Evolutionary conservation across 2,797 vertebrate species (phyloP), one percentile per base, ranked within the genome.

Genomic region (Helicolenus hilgendorfi): DNA sequence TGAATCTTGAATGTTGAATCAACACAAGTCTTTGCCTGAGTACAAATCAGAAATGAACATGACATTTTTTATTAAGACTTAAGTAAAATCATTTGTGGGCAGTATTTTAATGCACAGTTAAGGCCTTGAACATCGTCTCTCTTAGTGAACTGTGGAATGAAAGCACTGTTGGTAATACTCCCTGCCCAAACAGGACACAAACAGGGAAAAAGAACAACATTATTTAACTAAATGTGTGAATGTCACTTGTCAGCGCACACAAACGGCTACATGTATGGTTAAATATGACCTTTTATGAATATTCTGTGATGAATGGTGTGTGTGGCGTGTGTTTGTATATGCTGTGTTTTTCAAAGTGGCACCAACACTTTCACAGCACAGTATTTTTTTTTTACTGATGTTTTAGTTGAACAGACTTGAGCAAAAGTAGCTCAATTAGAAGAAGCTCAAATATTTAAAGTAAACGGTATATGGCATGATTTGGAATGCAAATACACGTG

Each of bases 371-470:
- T 77, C 20, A 77, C 49, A 72, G 20, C 9, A 69, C 5, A 5
- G 2, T 18, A 29, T 49, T 74, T 15, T 13, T 24, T 31, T 55
- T 33, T 8, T n/a, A 22, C 41, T 63, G 29, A 78, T 33, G 11
- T 72, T 79, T 59, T 20, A 13, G 24, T 35, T 41, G 49, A 55
- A 27, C 45, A 62, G n/a, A 65, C 14, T 36, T 1, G 5, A 71
- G 20, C 22, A 78, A 7, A 78, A 15, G 7, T 7, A 9, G 6
- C 20, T 55, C 18, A 60, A 11, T 68, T 11, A 33, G 13, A 83
- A n/a, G 35, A 67, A 59, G 35, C 56, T 29, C 7, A 68, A 91
- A 73, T 64, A 41, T 56, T 53, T 15, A 29, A 67, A 71, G 18
- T 81, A 31, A 84, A 26, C 3, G 6, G 14, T 49, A 24, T n/a